Conservation (phyloP, 64 coral and sea anemone species). For the Hydrozoanthus tunicans region DNA sequence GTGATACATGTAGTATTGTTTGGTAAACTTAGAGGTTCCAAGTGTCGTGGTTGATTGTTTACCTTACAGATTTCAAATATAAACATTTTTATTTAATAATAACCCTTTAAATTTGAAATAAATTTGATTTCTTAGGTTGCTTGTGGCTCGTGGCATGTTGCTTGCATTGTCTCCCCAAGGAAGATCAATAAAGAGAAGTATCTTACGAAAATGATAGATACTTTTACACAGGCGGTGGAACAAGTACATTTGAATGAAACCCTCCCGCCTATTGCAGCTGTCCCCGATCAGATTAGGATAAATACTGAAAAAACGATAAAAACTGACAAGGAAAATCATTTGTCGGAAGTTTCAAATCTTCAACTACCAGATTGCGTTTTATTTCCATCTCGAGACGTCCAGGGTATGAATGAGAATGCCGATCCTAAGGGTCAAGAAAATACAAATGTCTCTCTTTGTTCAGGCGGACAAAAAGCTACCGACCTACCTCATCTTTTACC, state of each 20-base stretch:
- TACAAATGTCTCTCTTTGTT: neutral
- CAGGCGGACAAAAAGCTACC: neutral
- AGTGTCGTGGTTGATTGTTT: neutral
- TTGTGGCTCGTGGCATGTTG: conserved; percentile 90
- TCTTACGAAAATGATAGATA: neutral
- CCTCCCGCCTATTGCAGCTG: neutral
- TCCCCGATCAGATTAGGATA: too few relatives aligned
- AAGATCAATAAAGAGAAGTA: neutral
- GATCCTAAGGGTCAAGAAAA: neutral
- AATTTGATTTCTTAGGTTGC: conserved; percentile 64
- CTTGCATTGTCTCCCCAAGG: conserved; percentile 62
- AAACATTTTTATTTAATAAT: neutral
- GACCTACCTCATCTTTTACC: neutral
- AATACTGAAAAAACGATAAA: too few relatives aligned
- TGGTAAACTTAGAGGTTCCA: too few relatives aligned
- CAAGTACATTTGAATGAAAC: neutral
- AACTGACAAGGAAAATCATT: too few relatives aligned
- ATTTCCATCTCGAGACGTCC: neutral
- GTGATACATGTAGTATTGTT: too few relatives aligned
- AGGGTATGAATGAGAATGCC: neutral
- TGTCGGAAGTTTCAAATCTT: too few relatives aligned
- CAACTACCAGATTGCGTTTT: too few relatives aligned
- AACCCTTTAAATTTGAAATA: neutral
- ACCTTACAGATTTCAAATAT: neutral
- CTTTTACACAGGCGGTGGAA: neutral